A percentile compares a stretch with the other conserved stretches of the same genome.
Evolutionary conservation across 2,113 vertebrate genomes (phyloP).

Genomic region (Cyprinodon brontotheroides): DNA sequence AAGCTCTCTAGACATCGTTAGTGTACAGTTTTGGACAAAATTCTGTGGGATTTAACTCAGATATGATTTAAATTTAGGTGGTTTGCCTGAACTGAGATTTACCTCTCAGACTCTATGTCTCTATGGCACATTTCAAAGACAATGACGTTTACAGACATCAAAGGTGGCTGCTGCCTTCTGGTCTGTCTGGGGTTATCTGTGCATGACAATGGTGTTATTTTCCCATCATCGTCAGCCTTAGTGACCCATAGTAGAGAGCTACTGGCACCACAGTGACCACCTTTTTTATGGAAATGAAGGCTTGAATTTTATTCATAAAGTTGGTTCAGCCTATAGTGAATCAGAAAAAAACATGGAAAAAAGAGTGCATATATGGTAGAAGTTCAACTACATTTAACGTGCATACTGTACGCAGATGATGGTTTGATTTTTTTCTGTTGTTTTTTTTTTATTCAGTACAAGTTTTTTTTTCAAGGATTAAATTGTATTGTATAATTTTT

Average conservation of each 20-base stretch:
- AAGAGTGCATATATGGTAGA: too few relatives aligned
- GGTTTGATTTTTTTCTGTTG: not conserved
- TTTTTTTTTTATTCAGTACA: not conserved
- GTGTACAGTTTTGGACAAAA: too few relatives aligned
- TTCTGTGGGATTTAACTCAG: too few relatives aligned
- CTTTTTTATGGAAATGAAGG: conserved; percentile 7
- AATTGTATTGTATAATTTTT: too few relatives aligned
- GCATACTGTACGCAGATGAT: not conserved
- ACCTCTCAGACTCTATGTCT: conserved; percentile 8
- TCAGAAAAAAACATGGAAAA: too few relatives aligned
- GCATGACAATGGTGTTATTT: conserved; percentile 73
- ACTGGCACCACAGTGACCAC: not conserved
- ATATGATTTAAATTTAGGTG: not conserved
- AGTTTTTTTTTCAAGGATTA: too few relatives aligned
- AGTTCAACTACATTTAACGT: not conserved
- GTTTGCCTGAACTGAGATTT: not conserved
- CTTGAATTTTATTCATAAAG: not conserved
- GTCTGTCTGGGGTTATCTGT: conserved; percentile 63
- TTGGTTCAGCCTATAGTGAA: not conserved
- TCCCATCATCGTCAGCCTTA: conserved; percentile 38
- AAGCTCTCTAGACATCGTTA: too few relatives aligned
- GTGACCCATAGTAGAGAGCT: conserved; percentile 34
- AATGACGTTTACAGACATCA: conserved; percentile 62
- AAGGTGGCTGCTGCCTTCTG: conserved; percentile 56
- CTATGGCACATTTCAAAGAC: conserved; percentile 55